Evolutionary conservation across 2,113 vertebrate genomes (phyloP).

Genomic region (Apodemus sylvaticus): DNA sequence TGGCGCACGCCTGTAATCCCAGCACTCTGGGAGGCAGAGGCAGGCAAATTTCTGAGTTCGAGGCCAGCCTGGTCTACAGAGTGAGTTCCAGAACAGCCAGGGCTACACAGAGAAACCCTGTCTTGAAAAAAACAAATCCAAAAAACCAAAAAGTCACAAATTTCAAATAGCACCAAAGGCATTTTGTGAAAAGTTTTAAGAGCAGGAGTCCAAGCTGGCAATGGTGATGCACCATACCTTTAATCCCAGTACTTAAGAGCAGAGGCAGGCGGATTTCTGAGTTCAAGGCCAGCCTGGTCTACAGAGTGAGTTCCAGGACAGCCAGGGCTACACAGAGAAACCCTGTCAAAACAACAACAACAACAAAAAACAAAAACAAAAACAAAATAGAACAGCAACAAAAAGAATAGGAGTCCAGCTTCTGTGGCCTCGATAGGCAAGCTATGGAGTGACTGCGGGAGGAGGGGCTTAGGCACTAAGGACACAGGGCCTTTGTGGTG

Average conservation of each 20-base stretch:
- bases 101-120: too few species aligned
- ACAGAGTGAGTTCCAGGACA: too few species aligned
- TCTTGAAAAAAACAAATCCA: too few species aligned
- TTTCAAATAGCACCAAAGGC: constrained; percentile 27
- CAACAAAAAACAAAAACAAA: background rate
- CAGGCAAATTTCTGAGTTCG: too few species aligned
- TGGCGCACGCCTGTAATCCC: too few species aligned
- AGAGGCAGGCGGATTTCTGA: too few species aligned
- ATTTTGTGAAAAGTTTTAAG: background rate
- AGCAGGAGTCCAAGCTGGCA: background rate
- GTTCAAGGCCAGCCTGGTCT: too few species aligned
- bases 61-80: too few species aligned
- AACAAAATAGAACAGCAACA: background rate
- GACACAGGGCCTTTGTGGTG: background rate
- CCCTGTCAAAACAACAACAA: background rate
- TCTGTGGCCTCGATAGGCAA: background rate
- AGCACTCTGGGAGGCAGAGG: too few species aligned
- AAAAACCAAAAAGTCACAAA: background rate
- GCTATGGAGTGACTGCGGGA: background rate
- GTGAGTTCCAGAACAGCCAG: too few species aligned
- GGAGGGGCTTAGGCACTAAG: background rate
- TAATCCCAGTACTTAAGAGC: too few species aligned
- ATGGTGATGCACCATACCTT: background rate
- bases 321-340: background rate
- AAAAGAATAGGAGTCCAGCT: background rate